Evolutionary conservation across 2,888 invertebrate species (phyloP), one percentile per base, ranked within the genome.

Genomic region (Blomia tropicalis): DNA sequence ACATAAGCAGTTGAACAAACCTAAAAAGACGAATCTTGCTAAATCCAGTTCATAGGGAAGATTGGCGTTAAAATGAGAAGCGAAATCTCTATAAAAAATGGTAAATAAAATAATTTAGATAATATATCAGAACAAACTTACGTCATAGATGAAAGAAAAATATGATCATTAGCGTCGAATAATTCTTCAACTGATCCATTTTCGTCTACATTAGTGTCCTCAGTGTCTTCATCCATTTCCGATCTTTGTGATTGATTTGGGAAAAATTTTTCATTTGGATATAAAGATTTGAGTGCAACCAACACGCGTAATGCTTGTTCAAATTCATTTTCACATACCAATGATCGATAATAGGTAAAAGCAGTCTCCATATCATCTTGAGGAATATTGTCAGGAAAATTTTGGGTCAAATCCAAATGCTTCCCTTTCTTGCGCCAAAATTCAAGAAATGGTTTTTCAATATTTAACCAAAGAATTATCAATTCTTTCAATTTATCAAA

Each of bases 201-300:
- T 29, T 69, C 66, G 29, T 66, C 63, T 11, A 66, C 64, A 27
- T 44, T 44, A 30, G 19, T 63, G 4, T 62, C 64, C 4, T 66
- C 61, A 1, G 68, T 64, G 54, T 61, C 51, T 11, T 47, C 22
- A 11, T n/a, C 51, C 51, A 14, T n/a, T 25, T 36, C 32, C 7
- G 7, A 11, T 27, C 14, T 7, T 27, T n/a, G 7, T 47, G 7
- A 11, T 22, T n/a, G 23, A 27, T 47, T 29, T 36, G 22, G 29
- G 29, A 56, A 56, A n/a, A 56, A 3, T 31, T 14, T 11, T 22
- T 56, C 56, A 22, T 56, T 56, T n/a, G 56, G 56, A 25, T 56
- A 56, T 22, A 56, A 23, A 11, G 29, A 29, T 25, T 56, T 56
- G n/a, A 56, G 19, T 31, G 56, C 25, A 19, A 31, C 14, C 14